phyloP scores from a whole-genome alignment of 2,113 vertebrate species.

The Noturus placidus region DNA sequence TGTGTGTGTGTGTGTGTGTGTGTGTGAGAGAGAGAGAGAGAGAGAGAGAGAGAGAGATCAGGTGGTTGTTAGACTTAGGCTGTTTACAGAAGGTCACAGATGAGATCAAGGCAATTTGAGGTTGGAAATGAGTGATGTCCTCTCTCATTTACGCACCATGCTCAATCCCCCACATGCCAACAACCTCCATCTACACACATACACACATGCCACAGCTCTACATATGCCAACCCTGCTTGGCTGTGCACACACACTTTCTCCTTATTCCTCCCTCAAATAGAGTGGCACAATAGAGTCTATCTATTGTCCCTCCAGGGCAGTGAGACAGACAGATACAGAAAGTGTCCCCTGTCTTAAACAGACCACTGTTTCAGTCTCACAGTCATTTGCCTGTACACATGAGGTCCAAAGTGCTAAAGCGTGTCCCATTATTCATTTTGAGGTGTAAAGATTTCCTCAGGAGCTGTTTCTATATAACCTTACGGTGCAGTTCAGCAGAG shows the following conservation, averaged over 20 bases:
- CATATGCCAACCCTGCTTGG: conserved; percentile 11
- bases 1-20: neutral
- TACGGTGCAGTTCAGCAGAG: neutral
- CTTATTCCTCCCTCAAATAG: conserved; percentile 15
- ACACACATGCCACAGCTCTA: conserved; percentile 3
- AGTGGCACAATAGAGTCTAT: conserved; percentile 42
- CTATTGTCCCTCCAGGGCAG: conserved; percentile 49
- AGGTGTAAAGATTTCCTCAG: neutral
- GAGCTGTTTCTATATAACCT: neutral
- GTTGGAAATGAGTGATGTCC: conserved; percentile 78
- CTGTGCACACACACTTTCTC: conserved; percentile 2
- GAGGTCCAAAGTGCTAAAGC: neutral
- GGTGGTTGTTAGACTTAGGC: conserved; percentile 56
- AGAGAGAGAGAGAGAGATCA: conserved; percentile 26
- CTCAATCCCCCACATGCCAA: conserved; percentile 58
- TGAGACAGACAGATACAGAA: conserved; percentile 16
- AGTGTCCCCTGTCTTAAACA: conserved; percentile 7
- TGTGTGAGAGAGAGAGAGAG: conserved; percentile 15
- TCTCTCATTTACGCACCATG: conserved; percentile 71
- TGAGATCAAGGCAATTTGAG: conserved; percentile 79
- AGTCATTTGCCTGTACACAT: neutral
- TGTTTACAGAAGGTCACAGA: conserved; percentile 74
- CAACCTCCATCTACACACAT: conserved; percentile 20
- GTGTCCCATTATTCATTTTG: neutral
- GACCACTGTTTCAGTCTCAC: neutral